A percentile compares a stretch with the other conserved stretches of the same genome.
These are phyloP conservation scores for Mobula hypostoma DNA, from an alignment of 2,113 vertebrate species.

Conservation along the genomic window DNA sequence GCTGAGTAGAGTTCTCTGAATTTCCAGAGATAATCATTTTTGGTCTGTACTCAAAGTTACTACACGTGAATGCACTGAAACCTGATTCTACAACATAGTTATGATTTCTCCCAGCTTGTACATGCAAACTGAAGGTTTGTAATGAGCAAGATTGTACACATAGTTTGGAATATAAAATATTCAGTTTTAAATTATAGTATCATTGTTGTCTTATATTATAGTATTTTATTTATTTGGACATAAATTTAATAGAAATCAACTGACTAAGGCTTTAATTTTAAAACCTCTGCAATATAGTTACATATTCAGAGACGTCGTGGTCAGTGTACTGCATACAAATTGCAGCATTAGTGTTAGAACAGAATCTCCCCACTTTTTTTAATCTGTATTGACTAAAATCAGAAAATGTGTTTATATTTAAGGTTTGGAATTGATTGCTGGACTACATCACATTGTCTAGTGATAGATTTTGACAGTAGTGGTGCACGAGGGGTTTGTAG, in stretches of 20 bases:
- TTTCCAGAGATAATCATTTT: slow-evolving; percentile 24
- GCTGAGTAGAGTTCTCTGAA: not conserved
- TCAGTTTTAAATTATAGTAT: not conserved
- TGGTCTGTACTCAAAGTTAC: not conserved
- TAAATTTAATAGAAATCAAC: not conserved
- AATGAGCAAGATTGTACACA: not conserved
- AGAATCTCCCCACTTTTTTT: not conserved
- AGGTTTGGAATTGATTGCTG: not conserved
- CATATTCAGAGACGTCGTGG: not conserved
- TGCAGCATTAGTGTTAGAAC: not conserved
- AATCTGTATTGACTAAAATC: not conserved
- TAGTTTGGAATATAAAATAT: not conserved
- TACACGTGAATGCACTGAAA: not conserved
- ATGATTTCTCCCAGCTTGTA: not conserved
- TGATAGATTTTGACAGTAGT: not conserved
- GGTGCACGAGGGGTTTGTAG: not conserved
- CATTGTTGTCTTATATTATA: not conserved
- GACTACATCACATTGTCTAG: not conserved
- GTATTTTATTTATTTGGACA: not conserved
- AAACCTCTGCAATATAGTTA: not conserved
- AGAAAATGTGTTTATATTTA: not conserved
- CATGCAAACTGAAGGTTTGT: not conserved
- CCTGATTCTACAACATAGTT: not conserved
- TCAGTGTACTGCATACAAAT: not conserved
- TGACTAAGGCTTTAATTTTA: not conserved